Evolutionary conservation across 2,797 vertebrate genomes (phyloP).

Genomic region (Sarcoramphus papa): DNA sequence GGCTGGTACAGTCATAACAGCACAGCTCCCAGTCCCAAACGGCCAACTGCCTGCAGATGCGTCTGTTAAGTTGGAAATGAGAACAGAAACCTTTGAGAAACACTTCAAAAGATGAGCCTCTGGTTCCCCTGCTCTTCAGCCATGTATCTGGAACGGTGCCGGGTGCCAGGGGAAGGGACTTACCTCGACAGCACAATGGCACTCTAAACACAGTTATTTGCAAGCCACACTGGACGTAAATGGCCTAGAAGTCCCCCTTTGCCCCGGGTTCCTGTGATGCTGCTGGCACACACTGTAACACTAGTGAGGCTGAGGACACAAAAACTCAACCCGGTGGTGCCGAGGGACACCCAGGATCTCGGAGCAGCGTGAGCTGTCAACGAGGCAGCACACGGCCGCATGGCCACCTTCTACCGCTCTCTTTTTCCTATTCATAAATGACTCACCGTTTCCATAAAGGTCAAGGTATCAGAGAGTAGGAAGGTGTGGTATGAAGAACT

Average conservation of each 20-base stretch:
- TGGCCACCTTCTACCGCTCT: not conserved
- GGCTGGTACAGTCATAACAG: not conserved
- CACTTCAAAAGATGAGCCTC: not conserved
- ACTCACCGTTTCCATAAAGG: not conserved
- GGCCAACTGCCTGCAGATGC: not conserved
- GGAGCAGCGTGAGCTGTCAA: accelerated
- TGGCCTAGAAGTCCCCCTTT: not conserved
- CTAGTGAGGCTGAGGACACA: not conserved
- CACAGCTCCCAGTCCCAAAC: not conserved
- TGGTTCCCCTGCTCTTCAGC: not conserved
- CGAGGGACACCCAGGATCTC: accelerated
- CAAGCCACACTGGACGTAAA: not conserved
- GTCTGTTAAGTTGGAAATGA: not conserved
- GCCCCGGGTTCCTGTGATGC: not conserved
- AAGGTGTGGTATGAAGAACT: not conserved
- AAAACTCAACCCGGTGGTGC: not conserved
- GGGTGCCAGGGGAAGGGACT: not conserved
- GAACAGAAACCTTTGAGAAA: not conserved
- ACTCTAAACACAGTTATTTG: not conserved
- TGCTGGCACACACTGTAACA: not conserved
- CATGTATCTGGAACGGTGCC: accelerated
- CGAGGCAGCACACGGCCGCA: accelerated
- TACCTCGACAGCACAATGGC: accelerated
- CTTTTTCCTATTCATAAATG: not conserved
- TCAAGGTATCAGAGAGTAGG: not conserved